These are phyloP conservation scores for Campodea augens DNA, from an alignment of 1,140 invertebrate species.

Conservation along the genomic window DNA sequence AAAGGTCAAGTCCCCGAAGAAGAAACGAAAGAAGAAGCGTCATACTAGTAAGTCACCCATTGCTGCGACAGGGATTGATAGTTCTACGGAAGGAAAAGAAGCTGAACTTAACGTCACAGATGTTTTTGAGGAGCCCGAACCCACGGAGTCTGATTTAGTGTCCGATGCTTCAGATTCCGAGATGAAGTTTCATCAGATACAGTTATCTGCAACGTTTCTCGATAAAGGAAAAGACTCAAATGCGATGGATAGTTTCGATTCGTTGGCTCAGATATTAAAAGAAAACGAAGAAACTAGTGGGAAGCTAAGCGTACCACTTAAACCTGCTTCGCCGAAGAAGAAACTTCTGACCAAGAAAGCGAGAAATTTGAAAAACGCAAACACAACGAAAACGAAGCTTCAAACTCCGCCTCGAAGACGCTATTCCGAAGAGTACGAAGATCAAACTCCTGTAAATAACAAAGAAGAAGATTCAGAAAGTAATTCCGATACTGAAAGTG, in stretches of 20 bases:
- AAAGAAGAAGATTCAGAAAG: background rate
- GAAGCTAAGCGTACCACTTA: no score
- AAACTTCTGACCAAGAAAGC: background rate
- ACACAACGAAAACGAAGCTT: background rate
- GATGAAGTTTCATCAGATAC: background rate
- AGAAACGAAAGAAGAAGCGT: background rate
- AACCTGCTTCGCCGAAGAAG: background rate
- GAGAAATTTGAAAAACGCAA: background rate
- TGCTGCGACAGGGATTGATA: no score
- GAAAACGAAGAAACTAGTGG: background rate
- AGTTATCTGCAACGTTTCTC: background rate
- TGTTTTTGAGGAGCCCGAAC: background rate
- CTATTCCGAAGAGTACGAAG: background rate
- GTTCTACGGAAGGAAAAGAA: no score
- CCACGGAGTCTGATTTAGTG: constrained; percentile 11
- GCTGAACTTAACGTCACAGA: no score
- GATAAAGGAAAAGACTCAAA: background rate
- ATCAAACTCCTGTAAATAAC: background rate
- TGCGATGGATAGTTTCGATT: background rate
- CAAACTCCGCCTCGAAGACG: background rate
- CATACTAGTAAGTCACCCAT: background rate
- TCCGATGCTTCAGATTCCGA: constrained; percentile 9
- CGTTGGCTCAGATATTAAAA: background rate
- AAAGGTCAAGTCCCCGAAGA: background rate
- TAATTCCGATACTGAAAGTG: constrained; percentile 5